Evolutionary conservation across 2,888 invertebrate genomes (phyloP), one percentile per base, ranked within the genome.

Genomic region (Helleia helle): DNA sequence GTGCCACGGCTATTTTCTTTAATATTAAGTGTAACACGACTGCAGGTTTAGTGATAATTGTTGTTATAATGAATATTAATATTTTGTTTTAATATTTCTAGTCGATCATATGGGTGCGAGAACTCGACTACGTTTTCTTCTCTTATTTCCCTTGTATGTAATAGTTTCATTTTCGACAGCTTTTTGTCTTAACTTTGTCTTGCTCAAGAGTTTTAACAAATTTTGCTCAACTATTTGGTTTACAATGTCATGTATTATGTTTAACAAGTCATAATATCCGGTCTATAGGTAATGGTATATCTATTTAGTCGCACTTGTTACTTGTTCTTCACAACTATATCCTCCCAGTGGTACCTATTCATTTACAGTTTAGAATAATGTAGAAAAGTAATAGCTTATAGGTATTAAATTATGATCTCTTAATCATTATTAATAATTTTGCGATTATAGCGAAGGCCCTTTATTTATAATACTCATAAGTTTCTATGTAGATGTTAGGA

Each of bases 391-490:
- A 68, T 77, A 81, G 77, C 57, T 65, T 59, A 66, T 81, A 81
- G 76, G 59, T 66, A 72, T 65, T 79, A 77, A 80, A 80, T 74
- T 83, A 83, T 84, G 84, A 84, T 84, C 84, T 84, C 84, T 84
- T 84, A 84, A 83, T 83, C 80, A 80, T 72, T 84, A 83, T 81
- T 83, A 83, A 83, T 83, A 77, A 76, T 76, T n/a, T 77, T 81
- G 76, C 71, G 67, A 72, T 57, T 70, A 67, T 69, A 71, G 71
- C 61, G 58, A 66, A 54, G 69, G 67, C 70, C 65, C 66, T 61
- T 75, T 73, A 81, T 83, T 84, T 81, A 83, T 81, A 84, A 84
- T 84, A 84, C 84, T 84, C 84, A 81, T 81, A 83, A 77, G 81
- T 75, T 75, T 75, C 69, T 71, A 64, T 72, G 59, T 74, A 79